Percentiles rank a stretch among this genome's conserved stretches.
phyloP scores from a whole-genome alignment of 2,888 invertebrate species.

The Coelopa pilipes region DNA sequence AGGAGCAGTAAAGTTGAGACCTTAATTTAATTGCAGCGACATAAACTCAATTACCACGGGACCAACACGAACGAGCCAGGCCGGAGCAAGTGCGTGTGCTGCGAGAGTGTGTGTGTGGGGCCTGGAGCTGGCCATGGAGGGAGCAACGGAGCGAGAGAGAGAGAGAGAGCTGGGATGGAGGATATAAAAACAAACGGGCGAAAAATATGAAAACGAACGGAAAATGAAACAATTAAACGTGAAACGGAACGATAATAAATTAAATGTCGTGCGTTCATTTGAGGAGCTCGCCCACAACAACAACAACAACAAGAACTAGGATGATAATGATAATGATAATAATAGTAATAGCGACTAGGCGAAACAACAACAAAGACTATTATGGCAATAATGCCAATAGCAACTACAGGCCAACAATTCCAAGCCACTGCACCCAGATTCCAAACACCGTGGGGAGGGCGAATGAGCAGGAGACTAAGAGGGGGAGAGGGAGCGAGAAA shows the following conservation, averaged over 20 bases:
- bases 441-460: no score
- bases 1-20: background rate
- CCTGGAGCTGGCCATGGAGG: no score
- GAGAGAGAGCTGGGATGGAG: no score
- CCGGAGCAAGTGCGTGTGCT: no score
- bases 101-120: no score
- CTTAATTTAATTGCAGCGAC: background rate
- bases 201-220: background rate
- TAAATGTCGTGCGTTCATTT: background rate
- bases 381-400: background rate
- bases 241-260: background rate
- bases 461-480: no score
- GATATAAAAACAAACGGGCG: background rate
- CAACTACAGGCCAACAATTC: background rate
- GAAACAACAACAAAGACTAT: background rate
- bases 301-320: background rate
- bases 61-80: no score
- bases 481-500: no score
- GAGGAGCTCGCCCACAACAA: background rate
- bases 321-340: no score
- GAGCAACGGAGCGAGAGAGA: no score
- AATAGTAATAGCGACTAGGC: no score
- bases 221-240: slow-evolving; percentile 8
- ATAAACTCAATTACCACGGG: background rate
- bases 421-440: background rate